phyloP scores from a whole-genome alignment of 2,888 invertebrate species.

The Volucella inflata region DNA sequence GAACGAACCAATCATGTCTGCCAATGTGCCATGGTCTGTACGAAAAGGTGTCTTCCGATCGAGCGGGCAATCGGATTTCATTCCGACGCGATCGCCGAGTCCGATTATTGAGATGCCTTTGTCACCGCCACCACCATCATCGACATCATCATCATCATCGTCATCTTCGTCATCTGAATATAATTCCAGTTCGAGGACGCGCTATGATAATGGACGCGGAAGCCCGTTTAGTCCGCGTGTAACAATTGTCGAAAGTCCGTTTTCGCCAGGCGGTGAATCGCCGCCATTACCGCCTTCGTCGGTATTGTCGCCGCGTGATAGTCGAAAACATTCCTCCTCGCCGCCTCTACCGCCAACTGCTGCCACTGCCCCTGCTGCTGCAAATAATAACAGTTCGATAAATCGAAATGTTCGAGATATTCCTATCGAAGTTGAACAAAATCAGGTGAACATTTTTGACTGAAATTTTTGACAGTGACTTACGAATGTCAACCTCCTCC shows the following conservation, averaged over 20 bases:
- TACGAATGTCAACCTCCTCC: not conserved
- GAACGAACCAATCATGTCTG: slow-evolving; percentile 81
- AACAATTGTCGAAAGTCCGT: slow-evolving; percentile 77
- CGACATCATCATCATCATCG: slow-evolving; percentile 49
- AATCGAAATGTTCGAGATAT: slow-evolving; percentile 82
- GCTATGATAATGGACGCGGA: slow-evolving; percentile 66
- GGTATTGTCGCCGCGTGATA: slow-evolving; percentile 71
- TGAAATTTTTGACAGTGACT: not conserved
- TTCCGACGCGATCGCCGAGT: slow-evolving; percentile 82
- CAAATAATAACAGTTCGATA: slow-evolving; percentile 77
- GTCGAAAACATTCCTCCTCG: slow-evolving; percentile 69
- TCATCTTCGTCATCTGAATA: slow-evolving; percentile 54
- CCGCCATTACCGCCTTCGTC: slow-evolving; percentile 79
- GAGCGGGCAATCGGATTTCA: slow-evolving; percentile 83
- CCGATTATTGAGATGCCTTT: slow-evolving; percentile 84
- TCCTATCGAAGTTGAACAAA: slow-evolving; percentile 83
- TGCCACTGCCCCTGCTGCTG: slow-evolving; percentile 32
- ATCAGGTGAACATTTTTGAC: slow-evolving; percentile 79
- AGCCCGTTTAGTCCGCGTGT: slow-evolving; percentile 77
- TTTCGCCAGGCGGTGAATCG: slow-evolving; percentile 69
- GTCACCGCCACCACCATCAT: slow-evolving; percentile 80
- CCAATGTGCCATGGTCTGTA: slow-evolving; percentile 90
- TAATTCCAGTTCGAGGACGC: slow-evolving; percentile 48
- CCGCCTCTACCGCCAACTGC: slow-evolving; percentile 65
- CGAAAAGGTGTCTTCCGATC: slow-evolving; percentile 86